phyloP scores from a whole-genome alignment of 2,888 invertebrate species.

The Lobophora halterata region DNA sequence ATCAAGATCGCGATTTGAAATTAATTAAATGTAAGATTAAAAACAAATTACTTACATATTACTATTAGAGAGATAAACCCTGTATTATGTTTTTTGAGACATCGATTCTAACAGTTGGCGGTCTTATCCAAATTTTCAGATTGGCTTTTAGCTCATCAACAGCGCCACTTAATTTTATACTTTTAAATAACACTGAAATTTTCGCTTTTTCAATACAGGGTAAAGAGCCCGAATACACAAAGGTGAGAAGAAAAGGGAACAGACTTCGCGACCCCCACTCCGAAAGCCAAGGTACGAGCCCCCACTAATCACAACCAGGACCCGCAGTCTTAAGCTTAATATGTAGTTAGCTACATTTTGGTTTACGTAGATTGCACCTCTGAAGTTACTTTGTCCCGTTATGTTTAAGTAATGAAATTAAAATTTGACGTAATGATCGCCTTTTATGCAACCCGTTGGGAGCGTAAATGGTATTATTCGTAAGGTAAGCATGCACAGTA shows the following conservation, averaged over 20 bases:
- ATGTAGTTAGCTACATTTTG: slow-evolving; percentile 74
- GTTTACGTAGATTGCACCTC: slow-evolving; percentile 75
- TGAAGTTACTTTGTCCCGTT: slow-evolving; percentile 68
- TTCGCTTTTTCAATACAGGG: slow-evolving; percentile 66
- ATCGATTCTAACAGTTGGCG: too few relatives aligned
- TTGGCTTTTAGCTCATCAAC: neutral
- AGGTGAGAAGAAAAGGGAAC: slow-evolving; percentile 91
- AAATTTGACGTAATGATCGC: slow-evolving; percentile 76
- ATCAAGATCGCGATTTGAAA: too few relatives aligned
- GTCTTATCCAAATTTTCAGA: too few relatives aligned
- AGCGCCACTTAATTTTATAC: neutral
- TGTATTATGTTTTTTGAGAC: too few relatives aligned
- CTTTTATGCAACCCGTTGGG: slow-evolving; percentile 79
- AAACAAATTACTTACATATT: too few relatives aligned
- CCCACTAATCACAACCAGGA: slow-evolving; percentile 9
- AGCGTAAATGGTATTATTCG: slow-evolving; percentile 77
- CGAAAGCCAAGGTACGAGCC: slow-evolving; percentile 87
- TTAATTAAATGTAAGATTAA: too few relatives aligned
- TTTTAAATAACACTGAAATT: neutral
- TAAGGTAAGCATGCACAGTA: slow-evolving; percentile 79
- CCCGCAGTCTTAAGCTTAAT: slow-evolving; percentile 53
- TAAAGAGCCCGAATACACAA: slow-evolving; percentile 91
- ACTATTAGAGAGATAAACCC: too few relatives aligned
- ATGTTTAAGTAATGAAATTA: slow-evolving; percentile 69
- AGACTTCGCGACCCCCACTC: slow-evolving; percentile 89